Base-by-base conservation (phyloP, 1,140 invertebrate genomes). In the Acromyrmex echinatior region DNA sequence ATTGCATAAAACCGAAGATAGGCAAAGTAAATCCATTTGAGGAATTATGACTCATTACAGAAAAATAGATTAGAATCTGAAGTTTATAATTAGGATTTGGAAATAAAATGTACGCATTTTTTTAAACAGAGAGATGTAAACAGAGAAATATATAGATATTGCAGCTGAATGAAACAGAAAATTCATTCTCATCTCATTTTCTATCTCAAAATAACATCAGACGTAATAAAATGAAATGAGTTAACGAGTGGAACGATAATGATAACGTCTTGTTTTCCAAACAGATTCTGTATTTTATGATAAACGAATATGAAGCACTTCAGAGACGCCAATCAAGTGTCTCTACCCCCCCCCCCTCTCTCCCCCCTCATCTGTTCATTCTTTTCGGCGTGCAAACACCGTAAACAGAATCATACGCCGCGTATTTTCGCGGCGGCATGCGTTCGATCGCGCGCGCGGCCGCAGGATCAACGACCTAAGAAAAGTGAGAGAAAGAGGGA, bases 391-490 rank as follows among this genome's bases (percentile, higher is more conserved):
- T 21, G 45, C 49, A 10, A 31, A 45, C 16, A 7, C 31, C 12
- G 45, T 28, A 10, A 31, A 45, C 9, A 7, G 49, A 51, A 51
- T 31, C 45, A n/a, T 25, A 16, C 35, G 58, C 12, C 35, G 56
- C 56, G 66, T 45, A 71, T 60, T 60, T 58, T 35, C 12, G 39
- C 35, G 18, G n/a, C 62, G 49, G 39, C 25, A 45, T 28, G 79
- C 65, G 56, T 74, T 84, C 70, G 39, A 84, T 84, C 39, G 68
- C 80, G 70, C 28, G 9, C 49, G 31, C 74, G 74, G 45, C 28
- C 70, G 66, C 28, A 73, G 77, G 78, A 89, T 91, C 90, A 91
- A 91, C 86, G 90, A 87, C 90, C 80, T 89, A 91, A 63, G 88
- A 49, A 91, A 74, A 82, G 60, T 86, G 89, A 45, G 39, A 45